These are phyloP conservation scores for Ficedula albicollis DNA, from an alignment of 2,797 vertebrate genomes.

Conservation along the genomic window DNA sequence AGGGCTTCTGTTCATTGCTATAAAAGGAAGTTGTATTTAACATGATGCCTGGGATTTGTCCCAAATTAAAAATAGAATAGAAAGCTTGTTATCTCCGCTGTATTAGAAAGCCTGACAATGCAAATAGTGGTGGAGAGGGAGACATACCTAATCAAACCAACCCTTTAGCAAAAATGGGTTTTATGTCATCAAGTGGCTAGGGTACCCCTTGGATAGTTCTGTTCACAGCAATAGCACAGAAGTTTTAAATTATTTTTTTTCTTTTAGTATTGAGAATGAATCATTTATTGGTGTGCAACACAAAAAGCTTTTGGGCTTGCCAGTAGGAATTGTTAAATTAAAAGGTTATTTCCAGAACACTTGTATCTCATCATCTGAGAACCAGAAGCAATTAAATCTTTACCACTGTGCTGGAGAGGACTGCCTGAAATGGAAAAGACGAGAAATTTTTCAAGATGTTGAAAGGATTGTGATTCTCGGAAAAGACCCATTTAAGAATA, in stretches of 20 bases:
- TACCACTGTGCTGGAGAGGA: background rate
- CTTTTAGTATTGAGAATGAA: background rate
- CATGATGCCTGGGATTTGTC: background rate
- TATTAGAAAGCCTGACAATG: background rate
- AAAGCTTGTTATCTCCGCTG: background rate
- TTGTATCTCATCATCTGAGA: constrained; percentile 33
- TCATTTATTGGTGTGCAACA: background rate
- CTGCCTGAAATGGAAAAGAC: constrained; percentile 32
- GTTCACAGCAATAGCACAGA: background rate
- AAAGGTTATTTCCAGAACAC: constrained; percentile 40
- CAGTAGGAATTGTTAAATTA: constrained; percentile 43
- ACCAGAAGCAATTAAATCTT: constrained; percentile 49
- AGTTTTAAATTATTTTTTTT: background rate
- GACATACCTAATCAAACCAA: background rate
- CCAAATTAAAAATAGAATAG: background rate
- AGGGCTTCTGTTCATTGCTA: background rate
- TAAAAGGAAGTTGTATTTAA: background rate
- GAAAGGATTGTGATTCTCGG: background rate
- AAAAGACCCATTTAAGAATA: constrained; percentile 42
- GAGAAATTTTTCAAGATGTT: constrained; percentile 40
- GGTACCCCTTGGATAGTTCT: background rate
- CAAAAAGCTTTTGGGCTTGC: background rate
- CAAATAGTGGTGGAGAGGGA: background rate
- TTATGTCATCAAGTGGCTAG: background rate
- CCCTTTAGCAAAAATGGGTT: background rate